Percentiles rank a stretch among this genome's conserved stretches.
Evolutionary conservation across 2,797 vertebrate genomes (phyloP).

Genomic region (Danio albolineatus): DNA sequence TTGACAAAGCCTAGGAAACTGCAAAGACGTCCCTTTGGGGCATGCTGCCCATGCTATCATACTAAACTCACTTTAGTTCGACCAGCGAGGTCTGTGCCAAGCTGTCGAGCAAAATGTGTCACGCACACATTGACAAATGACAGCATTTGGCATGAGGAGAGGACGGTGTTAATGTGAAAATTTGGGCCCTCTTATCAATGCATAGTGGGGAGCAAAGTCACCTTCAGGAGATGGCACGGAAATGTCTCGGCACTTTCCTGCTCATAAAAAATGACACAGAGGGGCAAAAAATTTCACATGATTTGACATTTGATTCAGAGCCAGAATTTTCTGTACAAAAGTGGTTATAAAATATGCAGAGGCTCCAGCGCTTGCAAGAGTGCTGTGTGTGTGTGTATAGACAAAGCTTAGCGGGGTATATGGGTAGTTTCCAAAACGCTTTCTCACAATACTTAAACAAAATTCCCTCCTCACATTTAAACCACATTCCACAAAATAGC

Average conservation of each 20-base stretch:
- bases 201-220: conserved; percentile 71
- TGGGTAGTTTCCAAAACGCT: conserved; percentile 14
- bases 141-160: conserved; percentile 49
- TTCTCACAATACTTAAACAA: conserved; percentile 11
- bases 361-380: conserved; percentile 69
- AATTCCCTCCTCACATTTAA: conserved; percentile 26
- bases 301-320: conserved; percentile 64
- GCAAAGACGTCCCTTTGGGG: conserved; percentile 7
- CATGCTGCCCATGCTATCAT: conserved; percentile 12
- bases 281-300: conserved; percentile 62
- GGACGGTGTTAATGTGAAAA: conserved; percentile 28
- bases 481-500: conserved; percentile 13
- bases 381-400: conserved; percentile 50
- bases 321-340: conserved; percentile 71
- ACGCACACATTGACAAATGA: conserved; percentile 58
- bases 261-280: conserved; percentile 79
- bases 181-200: conserved; percentile 53
- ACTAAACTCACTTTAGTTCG: conserved; percentile 49
- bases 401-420: conserved; percentile 24
- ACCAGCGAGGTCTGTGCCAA: conserved; percentile 43
- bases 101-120: conserved; percentile 53
- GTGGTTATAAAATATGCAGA: conserved; percentile 81
- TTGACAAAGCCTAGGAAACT: neutral
- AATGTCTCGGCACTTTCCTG: conserved; percentile 69
- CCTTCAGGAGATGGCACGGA: conserved; percentile 69